Evolutionary conservation across 2,888 invertebrate species (phyloP).

Genomic region (Epistrophe eligans): DNA sequence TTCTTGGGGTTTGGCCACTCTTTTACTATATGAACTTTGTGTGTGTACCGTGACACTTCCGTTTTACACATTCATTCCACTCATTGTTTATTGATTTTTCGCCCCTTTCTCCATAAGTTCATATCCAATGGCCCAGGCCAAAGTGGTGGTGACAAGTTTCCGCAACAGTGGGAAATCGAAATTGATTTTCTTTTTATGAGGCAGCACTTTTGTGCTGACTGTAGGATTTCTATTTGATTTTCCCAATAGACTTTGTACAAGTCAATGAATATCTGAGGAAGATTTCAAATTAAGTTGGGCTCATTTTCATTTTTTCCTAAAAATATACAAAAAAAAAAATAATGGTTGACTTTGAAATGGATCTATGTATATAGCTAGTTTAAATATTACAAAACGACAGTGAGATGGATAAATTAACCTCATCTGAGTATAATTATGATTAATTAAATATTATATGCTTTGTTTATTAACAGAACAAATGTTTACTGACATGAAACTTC

Average conservation of each 20-base stretch:
- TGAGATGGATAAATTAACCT: slow-evolving; percentile 42
- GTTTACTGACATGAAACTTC: slow-evolving; percentile 61
- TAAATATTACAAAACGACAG: slow-evolving; percentile 39
- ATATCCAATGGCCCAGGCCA: slow-evolving; percentile 14
- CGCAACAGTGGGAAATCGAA: slow-evolving; percentile 71
- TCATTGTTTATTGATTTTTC: slow-evolving; percentile 74
- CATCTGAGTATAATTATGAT: slow-evolving; percentile 30
- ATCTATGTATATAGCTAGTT: slow-evolving; percentile 2
- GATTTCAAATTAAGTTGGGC: slow-evolving; percentile 63
- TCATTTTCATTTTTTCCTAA: slow-evolving; percentile 61
- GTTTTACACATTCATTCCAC: slow-evolving; percentile 74
- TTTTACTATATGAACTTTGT: slow-evolving; percentile 21
- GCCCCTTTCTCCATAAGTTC: slow-evolving; percentile 52
- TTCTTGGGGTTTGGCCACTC: slow-evolving; percentile 53
- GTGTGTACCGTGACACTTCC: slow-evolving; percentile 70
- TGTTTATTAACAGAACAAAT: slow-evolving; percentile 44
- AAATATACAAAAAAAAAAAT: slow-evolving; percentile 48
- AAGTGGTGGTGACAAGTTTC: slow-evolving; percentile 64
- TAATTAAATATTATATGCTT: slow-evolving; percentile 60
- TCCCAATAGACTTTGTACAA: slow-evolving; percentile 65
- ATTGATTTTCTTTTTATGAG: slow-evolving; percentile 71
- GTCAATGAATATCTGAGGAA: slow-evolving; percentile 21
- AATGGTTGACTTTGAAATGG: slow-evolving; percentile 31
- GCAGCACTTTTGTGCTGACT: slow-evolving; percentile 28
- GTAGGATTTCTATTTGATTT: slow-evolving; percentile 63